These are phyloP conservation scores for Steinernema hermaphroditum DNA, from an alignment of 2,888 invertebrate species.

Conservation along the genomic window DNA sequence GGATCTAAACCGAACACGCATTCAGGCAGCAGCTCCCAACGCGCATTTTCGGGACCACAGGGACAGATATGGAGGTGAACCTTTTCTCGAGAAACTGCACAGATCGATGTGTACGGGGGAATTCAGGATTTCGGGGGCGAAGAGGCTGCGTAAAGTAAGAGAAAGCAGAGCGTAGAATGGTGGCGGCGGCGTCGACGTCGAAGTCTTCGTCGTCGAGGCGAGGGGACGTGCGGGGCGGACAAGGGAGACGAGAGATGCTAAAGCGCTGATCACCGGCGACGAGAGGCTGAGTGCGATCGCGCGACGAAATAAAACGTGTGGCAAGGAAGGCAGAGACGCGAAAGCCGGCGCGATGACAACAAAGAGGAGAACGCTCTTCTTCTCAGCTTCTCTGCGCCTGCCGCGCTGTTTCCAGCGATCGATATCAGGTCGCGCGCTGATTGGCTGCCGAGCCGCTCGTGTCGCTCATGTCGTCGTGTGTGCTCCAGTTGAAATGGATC, in stretches of 20 bases:
- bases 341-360: slow-evolving; percentile 7
- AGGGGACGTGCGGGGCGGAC: slow-evolving; percentile 17
- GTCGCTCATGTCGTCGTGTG: neutral
- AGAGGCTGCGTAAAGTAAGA: slow-evolving; percentile 16
- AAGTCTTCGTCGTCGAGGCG: slow-evolving; percentile 12
- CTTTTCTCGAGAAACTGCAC: neutral
- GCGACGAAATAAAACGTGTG: slow-evolving; percentile 23
- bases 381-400: neutral
- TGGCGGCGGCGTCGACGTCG: slow-evolving; percentile 18
- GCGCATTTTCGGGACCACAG: slow-evolving; percentile 18
- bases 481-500: slow-evolving; percentile 12
- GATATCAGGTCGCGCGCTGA: neutral
- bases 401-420: neutral
- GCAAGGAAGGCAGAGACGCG: neutral
- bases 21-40: neutral
- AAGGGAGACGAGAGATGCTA: slow-evolving; percentile 7
- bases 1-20: slow-evolving; percentile 18
- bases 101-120: slow-evolving; percentile 9
- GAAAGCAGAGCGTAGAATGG: slow-evolving; percentile 27
- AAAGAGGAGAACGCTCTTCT: slow-evolving; percentile 8
- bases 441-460: neutral
- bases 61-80: too few relatives aligned
- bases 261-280: neutral
- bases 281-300: slow-evolving; percentile 21
- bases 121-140: slow-evolving; percentile 29